Conservation (phyloP, 2,888 invertebrate genomes). For the Laothoe populi region DNA sequence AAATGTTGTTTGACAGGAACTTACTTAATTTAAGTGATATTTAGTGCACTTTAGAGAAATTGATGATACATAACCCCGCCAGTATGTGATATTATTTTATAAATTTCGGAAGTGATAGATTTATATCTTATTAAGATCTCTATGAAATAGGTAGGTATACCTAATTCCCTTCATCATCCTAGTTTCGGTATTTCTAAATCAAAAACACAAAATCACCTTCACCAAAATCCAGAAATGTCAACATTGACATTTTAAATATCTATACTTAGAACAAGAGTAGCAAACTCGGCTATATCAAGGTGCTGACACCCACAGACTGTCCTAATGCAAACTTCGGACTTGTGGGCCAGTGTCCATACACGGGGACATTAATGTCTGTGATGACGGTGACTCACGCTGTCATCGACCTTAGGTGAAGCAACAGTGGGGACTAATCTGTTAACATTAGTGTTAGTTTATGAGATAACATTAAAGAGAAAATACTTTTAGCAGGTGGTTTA, state of each 20-base stretch:
- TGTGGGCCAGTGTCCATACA: not conserved
- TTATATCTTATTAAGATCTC: too few relatives aligned
- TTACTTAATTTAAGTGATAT: too few relatives aligned
- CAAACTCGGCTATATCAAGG: not conserved
- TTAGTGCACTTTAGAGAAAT: too few relatives aligned
- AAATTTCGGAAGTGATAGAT: too few relatives aligned
- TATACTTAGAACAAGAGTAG: not conserved
- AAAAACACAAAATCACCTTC: not conserved
- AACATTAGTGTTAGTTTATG: not conserved
- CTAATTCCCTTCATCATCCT: too few relatives aligned
- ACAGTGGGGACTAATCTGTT: not conserved
- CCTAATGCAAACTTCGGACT: not conserved
- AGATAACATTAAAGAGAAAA: slow-evolving; percentile 6
- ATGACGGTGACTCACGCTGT: not conserved
- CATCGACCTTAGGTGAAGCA: slow-evolving; percentile 9
- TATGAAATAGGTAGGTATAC: too few relatives aligned
- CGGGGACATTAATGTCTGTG: not conserved
- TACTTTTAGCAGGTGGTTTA: not conserved
- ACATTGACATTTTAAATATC: slow-evolving; percentile 10
- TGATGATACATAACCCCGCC: too few relatives aligned
- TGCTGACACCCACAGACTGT: not conserved
- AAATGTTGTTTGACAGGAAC: too few relatives aligned
- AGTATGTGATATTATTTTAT: too few relatives aligned
- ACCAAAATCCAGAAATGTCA: not conserved
- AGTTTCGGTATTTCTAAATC: not conserved